phyloP scores from a whole-genome alignment of 2,113 vertebrate genomes.

The Probosciger aterrimus region DNA sequence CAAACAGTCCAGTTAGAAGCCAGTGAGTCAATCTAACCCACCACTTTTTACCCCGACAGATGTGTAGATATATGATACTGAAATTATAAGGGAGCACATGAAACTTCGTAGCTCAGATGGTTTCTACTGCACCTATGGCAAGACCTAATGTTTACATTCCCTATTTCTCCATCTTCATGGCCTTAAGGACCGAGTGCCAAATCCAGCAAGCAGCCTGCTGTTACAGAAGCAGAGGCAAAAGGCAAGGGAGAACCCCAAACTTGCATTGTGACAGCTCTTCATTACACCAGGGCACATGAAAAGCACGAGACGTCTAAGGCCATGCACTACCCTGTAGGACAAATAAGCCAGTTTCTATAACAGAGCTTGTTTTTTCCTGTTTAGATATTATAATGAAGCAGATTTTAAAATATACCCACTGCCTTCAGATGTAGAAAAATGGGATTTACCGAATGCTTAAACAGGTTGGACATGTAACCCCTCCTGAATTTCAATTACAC shows the following conservation, averaged over 20 bases:
- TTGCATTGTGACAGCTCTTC: not conserved
- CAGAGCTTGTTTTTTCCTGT: not conserved
- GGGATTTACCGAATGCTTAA: not conserved
- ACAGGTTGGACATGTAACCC: not conserved
- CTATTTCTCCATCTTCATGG: not conserved
- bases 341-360: not conserved
- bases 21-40: not conserved
- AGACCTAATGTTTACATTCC: not conserved
- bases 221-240: not conserved
- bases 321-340: not conserved
- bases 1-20: not conserved
- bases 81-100: not conserved
- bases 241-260: not conserved
- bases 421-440: not conserved
- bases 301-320: not conserved
- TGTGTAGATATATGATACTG: not conserved
- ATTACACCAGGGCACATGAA: accelerated
- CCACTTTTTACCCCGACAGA: not conserved
- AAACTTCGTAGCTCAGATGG: not conserved
- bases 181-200: not conserved
- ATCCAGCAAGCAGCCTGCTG: not conserved
- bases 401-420: not conserved
- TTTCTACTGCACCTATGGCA: not conserved
- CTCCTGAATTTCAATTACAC: constrained; percentile 5
- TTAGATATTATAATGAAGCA: not conserved